Evolutionary conservation across 2,888 invertebrate genomes (phyloP).

Genomic region (Epinotia bilunana): DNA sequence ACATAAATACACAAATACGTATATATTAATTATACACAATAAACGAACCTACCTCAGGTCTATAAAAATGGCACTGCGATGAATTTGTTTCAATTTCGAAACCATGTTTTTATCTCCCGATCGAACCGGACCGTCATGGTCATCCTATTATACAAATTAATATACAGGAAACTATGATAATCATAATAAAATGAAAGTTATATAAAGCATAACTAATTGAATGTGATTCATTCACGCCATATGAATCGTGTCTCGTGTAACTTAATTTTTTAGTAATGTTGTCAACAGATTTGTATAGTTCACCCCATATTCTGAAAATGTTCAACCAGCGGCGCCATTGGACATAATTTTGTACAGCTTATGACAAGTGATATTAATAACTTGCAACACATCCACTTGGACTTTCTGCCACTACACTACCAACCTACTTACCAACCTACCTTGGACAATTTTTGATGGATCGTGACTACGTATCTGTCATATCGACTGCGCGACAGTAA

Average conservation of each 20-base stretch:
- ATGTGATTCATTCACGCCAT: conserved; percentile 10
- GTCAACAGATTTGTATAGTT: not conserved
- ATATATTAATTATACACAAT: not conserved
- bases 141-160: conserved; percentile 35
- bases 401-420: too few relatives aligned
- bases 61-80: conserved; percentile 1
- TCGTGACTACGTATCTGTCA: too few relatives aligned
- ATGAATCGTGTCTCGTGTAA: not conserved
- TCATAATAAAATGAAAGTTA: conserved; percentile 54
- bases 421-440: too few relatives aligned
- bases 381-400: too few relatives aligned
- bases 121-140: conserved; percentile 32
- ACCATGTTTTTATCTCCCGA: conserved; percentile 36
- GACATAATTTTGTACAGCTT: not conserved
- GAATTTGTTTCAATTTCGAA: conserved; percentile 12
- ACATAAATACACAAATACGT: not conserved
- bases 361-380: too few relatives aligned
- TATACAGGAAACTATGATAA: conserved; percentile 63
- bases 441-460: too few relatives aligned
- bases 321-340: not conserved
- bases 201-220: conserved; percentile 30
- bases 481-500: too few relatives aligned
- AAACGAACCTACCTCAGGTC: not conserved
- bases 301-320: not conserved
- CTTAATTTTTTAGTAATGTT: not conserved